These are phyloP conservation scores for Siniperca scherzeri DNA, from an alignment of 2,797 vertebrate species.

Conservation along the genomic window DNA sequence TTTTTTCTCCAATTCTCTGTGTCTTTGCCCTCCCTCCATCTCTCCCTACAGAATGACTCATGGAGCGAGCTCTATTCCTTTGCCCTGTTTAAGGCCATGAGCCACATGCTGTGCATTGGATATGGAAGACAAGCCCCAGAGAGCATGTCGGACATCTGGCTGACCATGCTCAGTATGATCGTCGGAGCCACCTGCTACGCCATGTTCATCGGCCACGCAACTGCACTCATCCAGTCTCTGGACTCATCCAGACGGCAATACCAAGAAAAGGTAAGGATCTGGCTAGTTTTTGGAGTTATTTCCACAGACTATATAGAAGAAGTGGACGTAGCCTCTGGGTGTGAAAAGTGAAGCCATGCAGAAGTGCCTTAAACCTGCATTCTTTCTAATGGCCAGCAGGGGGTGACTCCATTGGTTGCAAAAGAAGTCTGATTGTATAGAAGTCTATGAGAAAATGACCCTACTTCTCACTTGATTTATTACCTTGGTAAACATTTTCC, in stretches of 20 bases:
- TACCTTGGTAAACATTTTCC: no score
- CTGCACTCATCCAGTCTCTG: slow-evolving; percentile 96
- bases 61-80: slow-evolving; percentile 98
- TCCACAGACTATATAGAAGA: no score
- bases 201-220: slow-evolving; percentile 98
- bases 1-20: neutral
- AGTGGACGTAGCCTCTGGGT: no score
- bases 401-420: no score
- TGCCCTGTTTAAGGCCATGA: slow-evolving; percentile 98
- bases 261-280: slow-evolving; percentile 93
- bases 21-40: neutral
- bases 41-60: slow-evolving; percentile 90
- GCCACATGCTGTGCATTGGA: slow-evolving; percentile 98
- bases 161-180: slow-evolving; percentile 99
- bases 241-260: slow-evolving; percentile 97
- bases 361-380: no score
- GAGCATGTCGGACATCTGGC: slow-evolving; percentile 98
- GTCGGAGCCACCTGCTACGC: slow-evolving; percentile 98
- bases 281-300: neutral
- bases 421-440: no score
- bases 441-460: no score
- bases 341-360: no score
- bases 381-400: no score
- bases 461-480: no score
- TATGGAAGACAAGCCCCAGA: slow-evolving; percentile 95